phyloP scores from a whole-genome alignment of 2,113 vertebrate genomes.

The Psephotus haematonotus region DNA sequence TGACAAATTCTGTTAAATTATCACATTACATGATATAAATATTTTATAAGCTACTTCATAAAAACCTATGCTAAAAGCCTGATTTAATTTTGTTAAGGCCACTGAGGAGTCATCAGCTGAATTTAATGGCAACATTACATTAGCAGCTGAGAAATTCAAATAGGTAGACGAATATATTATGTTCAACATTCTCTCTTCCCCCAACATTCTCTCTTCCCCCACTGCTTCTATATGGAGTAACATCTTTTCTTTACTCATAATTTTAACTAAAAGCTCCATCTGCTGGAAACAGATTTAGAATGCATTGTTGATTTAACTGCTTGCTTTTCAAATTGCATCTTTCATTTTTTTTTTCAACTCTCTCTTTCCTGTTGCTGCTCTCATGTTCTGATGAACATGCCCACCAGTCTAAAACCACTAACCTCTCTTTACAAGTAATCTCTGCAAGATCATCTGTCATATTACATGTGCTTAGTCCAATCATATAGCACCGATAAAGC shows the following conservation, averaged over 20 bases:
- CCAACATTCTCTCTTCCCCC: not conserved
- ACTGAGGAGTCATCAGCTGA: slow-evolving; percentile 13
- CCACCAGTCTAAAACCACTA: not conserved
- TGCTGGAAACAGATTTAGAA: slow-evolving; percentile 26
- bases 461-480: not conserved
- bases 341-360: not conserved
- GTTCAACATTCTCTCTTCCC: not conserved
- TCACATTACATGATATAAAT: slow-evolving; percentile 3
- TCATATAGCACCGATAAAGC: not conserved
- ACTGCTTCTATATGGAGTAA: not conserved
- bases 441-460: not conserved
- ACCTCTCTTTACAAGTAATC: not conserved
- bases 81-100: slow-evolving; percentile 31
- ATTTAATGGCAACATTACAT: slow-evolving; percentile 22
- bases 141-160: slow-evolving; percentile 19
- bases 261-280: slow-evolving; percentile 65
- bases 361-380: not conserved
- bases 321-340: not conserved
- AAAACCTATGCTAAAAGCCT: slow-evolving; percentile 21
- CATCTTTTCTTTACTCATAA: not conserved
- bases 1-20: slow-evolving; percentile 35
- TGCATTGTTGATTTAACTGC: not conserved
- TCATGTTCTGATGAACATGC: not conserved
- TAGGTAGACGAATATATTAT: not conserved
- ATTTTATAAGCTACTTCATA: slow-evolving; percentile 40